phyloP scores from a whole-genome alignment of 1,140 invertebrate genomes.

The Temnothorax longispinosus region DNA sequence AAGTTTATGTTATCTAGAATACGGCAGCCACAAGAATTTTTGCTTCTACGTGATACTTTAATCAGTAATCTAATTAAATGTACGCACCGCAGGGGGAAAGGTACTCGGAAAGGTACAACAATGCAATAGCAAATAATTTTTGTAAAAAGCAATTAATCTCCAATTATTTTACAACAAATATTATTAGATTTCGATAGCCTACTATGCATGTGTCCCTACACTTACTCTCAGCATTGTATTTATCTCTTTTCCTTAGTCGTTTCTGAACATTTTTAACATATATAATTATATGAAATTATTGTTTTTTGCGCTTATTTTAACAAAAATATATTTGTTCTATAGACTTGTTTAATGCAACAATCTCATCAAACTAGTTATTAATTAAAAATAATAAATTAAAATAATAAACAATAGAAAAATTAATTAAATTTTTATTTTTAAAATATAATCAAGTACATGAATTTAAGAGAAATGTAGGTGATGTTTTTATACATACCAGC shows the following conservation, averaged over 20 bases:
- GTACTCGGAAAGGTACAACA: background rate
- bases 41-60: constrained; percentile 20
- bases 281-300: background rate
- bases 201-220: constrained; percentile 61
- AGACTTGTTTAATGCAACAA: background rate
- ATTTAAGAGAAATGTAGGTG: background rate
- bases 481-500: constrained; percentile 88
- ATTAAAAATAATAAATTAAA: background rate
- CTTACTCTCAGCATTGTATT: constrained; percentile 78
- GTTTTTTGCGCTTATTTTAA: background rate
- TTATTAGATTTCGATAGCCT: background rate
- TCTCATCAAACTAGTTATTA: background rate
- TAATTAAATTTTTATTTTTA: background rate
- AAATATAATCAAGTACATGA: background rate
- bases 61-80: background rate
- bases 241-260: constrained; percentile 75
- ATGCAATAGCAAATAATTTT: background rate
- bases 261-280: constrained; percentile 71
- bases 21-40: background rate
- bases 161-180: constrained; percentile 16
- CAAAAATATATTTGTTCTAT: background rate
- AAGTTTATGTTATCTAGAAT: constrained; percentile 8
- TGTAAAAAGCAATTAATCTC: constrained; percentile 3
- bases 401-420: background rate
- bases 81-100: background rate